Base-by-base conservation (phyloP, 2,797 vertebrate species). In the Psittacula echo region DNA sequence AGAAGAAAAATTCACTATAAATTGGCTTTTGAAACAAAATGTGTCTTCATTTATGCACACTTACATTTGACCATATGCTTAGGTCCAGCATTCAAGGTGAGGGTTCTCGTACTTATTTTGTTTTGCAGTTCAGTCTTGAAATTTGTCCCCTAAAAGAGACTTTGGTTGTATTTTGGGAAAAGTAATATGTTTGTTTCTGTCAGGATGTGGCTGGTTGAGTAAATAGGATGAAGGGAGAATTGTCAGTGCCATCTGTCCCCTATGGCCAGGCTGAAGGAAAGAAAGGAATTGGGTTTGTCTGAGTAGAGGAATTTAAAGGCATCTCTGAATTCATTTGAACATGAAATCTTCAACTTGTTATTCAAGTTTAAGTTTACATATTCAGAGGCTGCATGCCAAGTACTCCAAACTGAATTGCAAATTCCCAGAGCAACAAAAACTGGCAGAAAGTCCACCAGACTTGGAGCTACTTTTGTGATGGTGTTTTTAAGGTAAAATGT, bases 381-480 rank as follows among this genome's bases (percentile, higher is more conserved):
- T 90, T 61, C 64, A 29, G 89, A 70, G 79, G 44, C 93, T 86
- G 54, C 54, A 10, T 51, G 87, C 91, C 82, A 89, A 44, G 22
- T 61, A 5, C 58, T 93, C 53, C 5, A 17, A 73, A 72, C 71
- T 77, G 75, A 87, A 76, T 76, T 91, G 66, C 64, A 88, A 50
- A 87, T 85, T 90, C 88, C 91, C 86, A 85, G 85, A 90, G 80
- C 90, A 82, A 65, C 77, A 71, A 24, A 85, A 85, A 42, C 80
- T 88, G 91, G 41, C 77, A 95, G 47, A 65, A 88, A 92, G 56
- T 90, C 60, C 3, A 10, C 73, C 76, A 87, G 91, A 70, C 73
- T 32, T 70, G 83, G 66, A 91, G 82, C 79, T 81, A 62, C 62
- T 75, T 11, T 72, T 10, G 10, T 42, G 82, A 10, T 76, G 71